These are phyloP conservation scores for Vanacampus margaritifer DNA, from an alignment of 2,113 vertebrate species.

Conservation along the genomic window DNA sequence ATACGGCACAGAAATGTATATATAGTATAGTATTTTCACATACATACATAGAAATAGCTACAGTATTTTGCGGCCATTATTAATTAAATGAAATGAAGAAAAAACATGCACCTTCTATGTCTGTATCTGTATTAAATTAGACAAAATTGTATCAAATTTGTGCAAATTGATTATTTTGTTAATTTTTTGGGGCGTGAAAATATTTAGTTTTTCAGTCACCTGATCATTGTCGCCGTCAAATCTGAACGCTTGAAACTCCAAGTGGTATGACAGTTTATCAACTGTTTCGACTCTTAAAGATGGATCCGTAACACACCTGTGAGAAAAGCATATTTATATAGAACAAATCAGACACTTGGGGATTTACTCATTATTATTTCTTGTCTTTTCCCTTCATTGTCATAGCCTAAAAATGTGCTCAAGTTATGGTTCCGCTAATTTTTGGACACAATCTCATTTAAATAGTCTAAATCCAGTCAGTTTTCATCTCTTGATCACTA, in stretches of 20 bases:
- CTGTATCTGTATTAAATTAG: too few relatives aligned
- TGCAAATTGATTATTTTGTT: too few relatives aligned
- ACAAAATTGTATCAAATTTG: too few relatives aligned
- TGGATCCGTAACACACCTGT: slow-evolving; percentile 63
- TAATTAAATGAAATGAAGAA: too few relatives aligned
- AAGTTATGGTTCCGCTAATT: background rate
- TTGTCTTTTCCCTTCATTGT: background rate
- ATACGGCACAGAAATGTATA: too few relatives aligned
- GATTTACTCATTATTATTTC: background rate
- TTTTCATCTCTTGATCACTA: too few relatives aligned
- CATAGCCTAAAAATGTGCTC: background rate
- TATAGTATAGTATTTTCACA: too few relatives aligned
- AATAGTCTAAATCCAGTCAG: too few relatives aligned
- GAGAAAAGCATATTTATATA: background rate
- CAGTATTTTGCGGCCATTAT: too few relatives aligned
- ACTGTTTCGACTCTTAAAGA: slow-evolving; percentile 31
- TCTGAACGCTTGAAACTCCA: slow-evolving; percentile 69
- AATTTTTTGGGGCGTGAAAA: too few relatives aligned
- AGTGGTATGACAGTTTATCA: slow-evolving; percentile 44
- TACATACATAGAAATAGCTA: too few relatives aligned
- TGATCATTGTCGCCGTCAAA: slow-evolving; percentile 66
- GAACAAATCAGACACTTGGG: background rate
- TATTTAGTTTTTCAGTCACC: slow-evolving; percentile 40
- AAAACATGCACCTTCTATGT: too few relatives aligned
- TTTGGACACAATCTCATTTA: background rate